phyloP scores from a whole-genome alignment of 2,113 vertebrate genomes.

The Pycnonotus jocosus region DNA sequence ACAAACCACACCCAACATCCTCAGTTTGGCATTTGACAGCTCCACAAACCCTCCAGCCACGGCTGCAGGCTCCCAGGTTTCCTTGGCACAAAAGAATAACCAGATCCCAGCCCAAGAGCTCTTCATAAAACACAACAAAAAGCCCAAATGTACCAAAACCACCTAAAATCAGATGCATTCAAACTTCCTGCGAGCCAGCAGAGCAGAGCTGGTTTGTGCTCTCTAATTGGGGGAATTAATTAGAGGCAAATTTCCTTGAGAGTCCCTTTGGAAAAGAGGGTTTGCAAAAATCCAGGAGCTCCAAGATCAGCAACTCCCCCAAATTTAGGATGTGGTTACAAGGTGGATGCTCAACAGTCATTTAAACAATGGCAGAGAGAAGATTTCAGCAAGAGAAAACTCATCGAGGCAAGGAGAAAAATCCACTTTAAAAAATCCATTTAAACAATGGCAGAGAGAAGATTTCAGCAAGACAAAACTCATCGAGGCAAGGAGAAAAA shows the following conservation, averaged over 20 bases:
- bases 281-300: background rate
- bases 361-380: background rate
- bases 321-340: rapidly evolving
- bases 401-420: background rate
- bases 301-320: background rate
- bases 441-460: background rate
- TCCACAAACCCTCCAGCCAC: background rate
- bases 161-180: background rate
- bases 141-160: background rate
- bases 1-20: rapidly evolving
- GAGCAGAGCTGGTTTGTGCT: background rate
- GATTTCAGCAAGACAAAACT: background rate
- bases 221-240: background rate
- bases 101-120: background rate
- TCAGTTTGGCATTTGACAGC: background rate
- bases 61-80: background rate
- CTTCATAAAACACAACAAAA: background rate
- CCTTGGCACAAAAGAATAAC: background rate
- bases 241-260: background rate
- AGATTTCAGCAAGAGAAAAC: background rate
- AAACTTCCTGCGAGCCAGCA: rapidly evolving
- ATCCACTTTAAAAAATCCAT: rapidly evolving
- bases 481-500: background rate
- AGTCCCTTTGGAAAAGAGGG: background rate
- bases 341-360: background rate